These are phyloP conservation scores for Conopomorpha cramerella DNA, from an alignment of 1,140 invertebrate species.

Conservation along the genomic window DNA sequence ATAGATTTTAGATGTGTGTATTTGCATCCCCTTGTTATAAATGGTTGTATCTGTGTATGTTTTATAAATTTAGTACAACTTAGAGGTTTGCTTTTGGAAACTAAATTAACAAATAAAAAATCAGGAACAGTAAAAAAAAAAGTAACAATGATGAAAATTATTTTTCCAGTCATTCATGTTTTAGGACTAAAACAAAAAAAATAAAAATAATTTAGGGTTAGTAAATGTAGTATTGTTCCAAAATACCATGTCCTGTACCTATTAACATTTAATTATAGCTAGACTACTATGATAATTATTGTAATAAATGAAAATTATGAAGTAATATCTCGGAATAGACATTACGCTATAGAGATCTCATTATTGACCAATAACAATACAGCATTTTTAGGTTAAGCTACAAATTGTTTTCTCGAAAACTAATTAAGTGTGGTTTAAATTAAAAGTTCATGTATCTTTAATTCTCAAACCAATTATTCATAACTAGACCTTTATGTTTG, in stretches of 20 bases:
- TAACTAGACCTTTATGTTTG: slow-evolving; percentile 20
- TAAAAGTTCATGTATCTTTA: slow-evolving; percentile 22
- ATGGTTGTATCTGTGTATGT: slow-evolving; percentile 22
- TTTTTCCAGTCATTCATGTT: slow-evolving; percentile 18
- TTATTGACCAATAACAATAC: slow-evolving; percentile 58
- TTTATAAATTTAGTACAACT: slow-evolving; percentile 22
- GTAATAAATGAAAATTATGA: slow-evolving; percentile 37
- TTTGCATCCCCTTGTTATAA: slow-evolving; percentile 14
- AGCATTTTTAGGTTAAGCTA: slow-evolving; percentile 57
- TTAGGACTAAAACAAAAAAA: slow-evolving; percentile 23
- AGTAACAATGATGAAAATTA: no score
- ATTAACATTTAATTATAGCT: slow-evolving; percentile 42
- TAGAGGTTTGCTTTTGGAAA: not conserved
- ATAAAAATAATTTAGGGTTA: slow-evolving; percentile 31
- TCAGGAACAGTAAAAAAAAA: no score
- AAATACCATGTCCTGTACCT: slow-evolving; percentile 30
- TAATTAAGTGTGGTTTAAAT: slow-evolving; percentile 13
- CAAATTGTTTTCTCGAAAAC: slow-evolving; percentile 20
- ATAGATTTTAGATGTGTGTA: slow-evolving; percentile 19
- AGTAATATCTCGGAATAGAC: slow-evolving; percentile 38
- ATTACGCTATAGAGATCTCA: slow-evolving; percentile 53
- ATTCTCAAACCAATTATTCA: slow-evolving; percentile 17
- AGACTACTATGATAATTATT: slow-evolving; percentile 44
- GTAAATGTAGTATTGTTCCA: slow-evolving; percentile 40
- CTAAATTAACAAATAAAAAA: no score